These are phyloP conservation scores for Ochotona princeps DNA, from an alignment of 2,113 vertebrate genomes.

Conservation along the genomic window DNA sequence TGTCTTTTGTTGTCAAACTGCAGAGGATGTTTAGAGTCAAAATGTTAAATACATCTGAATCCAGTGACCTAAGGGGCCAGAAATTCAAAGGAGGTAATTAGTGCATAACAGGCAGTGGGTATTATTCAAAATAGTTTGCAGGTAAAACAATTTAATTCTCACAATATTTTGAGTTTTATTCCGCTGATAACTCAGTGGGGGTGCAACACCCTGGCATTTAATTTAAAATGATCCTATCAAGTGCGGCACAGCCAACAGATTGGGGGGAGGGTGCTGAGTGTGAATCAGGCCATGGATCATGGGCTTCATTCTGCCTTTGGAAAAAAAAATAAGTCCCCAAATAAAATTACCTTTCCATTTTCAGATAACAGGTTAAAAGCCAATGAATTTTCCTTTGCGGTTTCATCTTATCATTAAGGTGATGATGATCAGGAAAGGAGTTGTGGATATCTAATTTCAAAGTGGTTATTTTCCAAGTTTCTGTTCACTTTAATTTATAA, in stretches of 20 bases:
- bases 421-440: not conserved
- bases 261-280: not conserved
- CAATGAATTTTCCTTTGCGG: not conserved
- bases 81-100: not conserved
- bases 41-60: not conserved
- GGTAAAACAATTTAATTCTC: not conserved
- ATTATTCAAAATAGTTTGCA: not conserved
- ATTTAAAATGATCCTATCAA: not conserved
- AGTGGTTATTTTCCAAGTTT: not conserved
- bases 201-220: not conserved
- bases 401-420: not conserved
- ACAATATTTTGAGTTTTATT: not conserved
- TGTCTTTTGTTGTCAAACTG: not conserved
- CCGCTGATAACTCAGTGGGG: not conserved
- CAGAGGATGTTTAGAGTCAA: not conserved
- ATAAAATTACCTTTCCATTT: not conserved
- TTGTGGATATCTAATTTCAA: not conserved
- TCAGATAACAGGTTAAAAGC: not conserved
- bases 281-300: not conserved
- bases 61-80: not conserved
- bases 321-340: not conserved
- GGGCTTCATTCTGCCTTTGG: not conserved
- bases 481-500: not conserved
- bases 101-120: too few relatives aligned
- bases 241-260: not conserved